Percentiles rank a stretch among this genome's conserved stretches.
Conservation (phyloP, 2,797 vertebrate genomes). For the Cirrhinus molitorella region DNA sequence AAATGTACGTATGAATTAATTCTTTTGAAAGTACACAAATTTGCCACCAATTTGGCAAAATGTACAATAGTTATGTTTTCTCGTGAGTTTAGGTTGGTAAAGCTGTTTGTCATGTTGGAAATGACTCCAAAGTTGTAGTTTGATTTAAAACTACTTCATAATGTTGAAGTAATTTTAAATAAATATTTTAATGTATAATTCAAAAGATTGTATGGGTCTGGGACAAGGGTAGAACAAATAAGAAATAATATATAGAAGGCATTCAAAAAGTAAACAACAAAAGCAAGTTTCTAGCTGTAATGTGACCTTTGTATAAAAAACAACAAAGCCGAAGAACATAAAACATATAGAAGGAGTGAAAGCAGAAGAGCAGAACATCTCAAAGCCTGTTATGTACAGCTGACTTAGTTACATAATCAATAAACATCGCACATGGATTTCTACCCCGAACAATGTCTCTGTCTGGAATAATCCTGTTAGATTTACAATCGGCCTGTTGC, state of each 20-base stretch:
- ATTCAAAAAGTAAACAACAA: background rate
- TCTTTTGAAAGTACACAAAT: background rate
- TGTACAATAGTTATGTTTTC: background rate
- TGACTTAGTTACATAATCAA: conserved; percentile 58
- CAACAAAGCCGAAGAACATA: background rate
- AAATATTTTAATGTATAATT: background rate
- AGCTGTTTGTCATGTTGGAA: background rate
- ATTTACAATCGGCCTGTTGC: conserved; percentile 32
- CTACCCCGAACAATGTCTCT: conserved; percentile 37
- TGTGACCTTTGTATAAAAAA: background rate
- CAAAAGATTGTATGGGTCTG: background rate
- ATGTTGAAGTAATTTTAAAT: background rate
- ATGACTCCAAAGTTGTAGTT: background rate
- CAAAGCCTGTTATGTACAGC: conserved; percentile 53
- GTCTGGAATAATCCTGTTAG: conserved; percentile 52
- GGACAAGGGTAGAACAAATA: background rate
- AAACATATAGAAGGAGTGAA: conserved; percentile 14
- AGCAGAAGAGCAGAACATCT: conserved; percentile 56
- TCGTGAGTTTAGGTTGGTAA: background rate
- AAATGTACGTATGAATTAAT: background rate
- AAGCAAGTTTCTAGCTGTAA: background rate
- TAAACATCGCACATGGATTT: conserved; percentile 54
- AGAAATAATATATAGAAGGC: background rate
- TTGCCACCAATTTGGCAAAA: background rate
- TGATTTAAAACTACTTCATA: too few species aligned